Base-by-base conservation (phyloP, 2,888 invertebrate genomes). In the Agriotes lineatus region DNA sequence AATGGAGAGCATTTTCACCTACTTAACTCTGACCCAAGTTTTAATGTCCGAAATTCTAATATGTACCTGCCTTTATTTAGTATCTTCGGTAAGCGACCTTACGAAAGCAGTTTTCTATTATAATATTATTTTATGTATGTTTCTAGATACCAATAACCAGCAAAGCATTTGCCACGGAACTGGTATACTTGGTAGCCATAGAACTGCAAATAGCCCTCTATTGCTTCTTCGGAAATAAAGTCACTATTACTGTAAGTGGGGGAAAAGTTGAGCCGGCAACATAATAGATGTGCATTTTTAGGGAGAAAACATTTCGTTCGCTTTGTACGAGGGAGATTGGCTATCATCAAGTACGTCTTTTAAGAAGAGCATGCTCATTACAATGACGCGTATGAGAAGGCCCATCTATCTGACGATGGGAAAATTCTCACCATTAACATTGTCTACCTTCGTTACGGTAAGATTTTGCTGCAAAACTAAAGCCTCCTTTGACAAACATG, bases 401-500 rank as follows among this genome's bases (percentile, higher is more conserved):
- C 76, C 76, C n/a, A 76, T 78, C 62, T 70, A 72, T 61, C 73
- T 78, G 50, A 76, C 77, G 7, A 76, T 77, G 64, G 78, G 77
- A 56, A 78, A 78, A 72, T 77, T 78, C 65, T 73, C 77, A 64
- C 76, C 77, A 30, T 66, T 78, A 44, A 77, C 78, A 12, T 72
- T 76, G 45, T 70, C 74, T 19, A 77, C 77, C n/a, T 78, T 78
- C 52, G 69, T 77, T 67, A 75, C 74, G 45, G 77, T 76, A 74
- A 71, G 69, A 45, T 68, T 60, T 65, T 9, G 52, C 52, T 44
- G 37, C 42, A 7, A 25, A 39, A 5, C 22, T 30, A 19, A 12
- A 22, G 0, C 33, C 33, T 48, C n/a, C 16, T 50, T 35, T 45
- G 12, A 52, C 7, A 18, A 48, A 35, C n/a, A n/a, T n/a, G n/a